Evolutionary conservation across 2,797 vertebrate genomes (phyloP).

Genomic region (Lemur catta): DNA sequence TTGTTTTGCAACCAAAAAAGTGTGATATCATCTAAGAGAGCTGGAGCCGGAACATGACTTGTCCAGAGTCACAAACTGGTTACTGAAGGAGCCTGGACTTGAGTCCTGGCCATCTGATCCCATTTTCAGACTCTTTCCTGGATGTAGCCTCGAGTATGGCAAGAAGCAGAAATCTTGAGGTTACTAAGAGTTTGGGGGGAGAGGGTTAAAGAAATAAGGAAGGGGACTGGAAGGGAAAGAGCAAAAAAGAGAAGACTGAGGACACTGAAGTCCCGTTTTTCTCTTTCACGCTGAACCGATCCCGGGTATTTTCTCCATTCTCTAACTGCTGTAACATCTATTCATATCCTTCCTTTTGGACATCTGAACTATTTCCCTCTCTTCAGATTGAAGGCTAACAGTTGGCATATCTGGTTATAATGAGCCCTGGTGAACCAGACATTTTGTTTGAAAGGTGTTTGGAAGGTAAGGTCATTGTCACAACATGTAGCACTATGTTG

Average conservation of each 20-base stretch:
- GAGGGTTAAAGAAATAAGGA: background rate
- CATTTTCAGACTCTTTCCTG: background rate
- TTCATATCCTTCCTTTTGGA: constrained; percentile 15
- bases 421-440: constrained; percentile 37
- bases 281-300: background rate
- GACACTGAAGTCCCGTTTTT: background rate
- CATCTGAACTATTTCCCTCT: constrained; percentile 31
- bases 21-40: background rate
- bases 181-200: background rate
- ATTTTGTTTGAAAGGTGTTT: constrained; percentile 35
- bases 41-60: background rate
- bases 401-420: constrained; percentile 44
- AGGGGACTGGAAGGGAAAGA: background rate
- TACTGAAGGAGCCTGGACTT: background rate
- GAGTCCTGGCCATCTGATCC: background rate
- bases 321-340: background rate
- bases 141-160: background rate
- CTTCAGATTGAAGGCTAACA: constrained; percentile 35
- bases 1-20: background rate
- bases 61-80: background rate
- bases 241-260: background rate
- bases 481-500: constrained; percentile 2
- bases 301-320: background rate
- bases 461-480: constrained; percentile 50
- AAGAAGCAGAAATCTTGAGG: background rate